Conservation (phyloP, 2,888 invertebrate genomes). For the Gasteruption jaculator region DNA sequence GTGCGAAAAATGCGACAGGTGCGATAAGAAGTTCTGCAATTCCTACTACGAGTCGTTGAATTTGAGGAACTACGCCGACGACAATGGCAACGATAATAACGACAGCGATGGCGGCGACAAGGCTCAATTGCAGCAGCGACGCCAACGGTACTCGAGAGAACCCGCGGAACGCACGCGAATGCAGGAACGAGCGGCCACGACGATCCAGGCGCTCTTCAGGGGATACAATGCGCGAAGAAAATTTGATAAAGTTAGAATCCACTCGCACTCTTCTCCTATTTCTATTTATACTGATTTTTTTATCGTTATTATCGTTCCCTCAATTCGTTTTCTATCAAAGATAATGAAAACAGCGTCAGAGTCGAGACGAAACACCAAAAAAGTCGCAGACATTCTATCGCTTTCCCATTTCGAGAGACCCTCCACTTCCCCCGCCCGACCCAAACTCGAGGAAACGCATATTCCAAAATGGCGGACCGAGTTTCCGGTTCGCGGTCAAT, state of each 20-base stretch:
- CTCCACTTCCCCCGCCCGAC: no score
- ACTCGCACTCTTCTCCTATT: no score
- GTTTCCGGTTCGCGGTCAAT: no score
- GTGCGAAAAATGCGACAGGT: no score
- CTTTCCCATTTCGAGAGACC: no score
- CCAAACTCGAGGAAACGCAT: no score
- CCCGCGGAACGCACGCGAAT: slow-evolving; percentile 32
- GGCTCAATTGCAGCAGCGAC: slow-evolving; percentile 9
- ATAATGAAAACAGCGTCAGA: slow-evolving; percentile 29
- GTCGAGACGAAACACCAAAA: slow-evolving; percentile 30
- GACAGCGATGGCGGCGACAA: slow-evolving; percentile 16
- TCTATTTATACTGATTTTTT: not conserved
- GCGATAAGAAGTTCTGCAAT: no score
- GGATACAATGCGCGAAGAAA: slow-evolving; percentile 41
- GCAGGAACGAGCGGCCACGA: slow-evolving; percentile 44
- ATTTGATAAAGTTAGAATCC: slow-evolving; percentile 35
- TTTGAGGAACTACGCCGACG: no score
- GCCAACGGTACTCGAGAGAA: slow-evolving; percentile 15
- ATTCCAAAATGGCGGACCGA: no score
- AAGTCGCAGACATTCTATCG: slow-evolving; percentile 33
- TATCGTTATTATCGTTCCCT: not conserved
- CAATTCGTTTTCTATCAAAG: slow-evolving; percentile 17
- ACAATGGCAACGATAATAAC: slow-evolving; percentile 17
- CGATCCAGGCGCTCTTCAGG: slow-evolving; percentile 45
- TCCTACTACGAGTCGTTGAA: no score